These are phyloP conservation scores for Sorex fumeus DNA, from an alignment of 2,113 vertebrate species.

Conservation along the genomic window DNA sequence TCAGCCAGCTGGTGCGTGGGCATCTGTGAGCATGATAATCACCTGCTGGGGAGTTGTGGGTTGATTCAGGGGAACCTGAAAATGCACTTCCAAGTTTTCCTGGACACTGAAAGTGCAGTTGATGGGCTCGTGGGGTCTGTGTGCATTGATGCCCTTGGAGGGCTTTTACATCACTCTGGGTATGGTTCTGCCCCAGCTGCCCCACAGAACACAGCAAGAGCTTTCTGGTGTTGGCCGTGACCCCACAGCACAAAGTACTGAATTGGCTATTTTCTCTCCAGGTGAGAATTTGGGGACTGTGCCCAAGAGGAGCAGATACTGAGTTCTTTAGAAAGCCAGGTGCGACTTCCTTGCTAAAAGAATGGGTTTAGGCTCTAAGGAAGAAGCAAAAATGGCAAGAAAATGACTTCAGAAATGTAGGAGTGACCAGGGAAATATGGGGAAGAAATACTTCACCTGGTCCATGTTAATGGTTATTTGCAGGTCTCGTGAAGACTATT, in stretches of 20 bases:
- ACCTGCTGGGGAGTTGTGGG: not conserved
- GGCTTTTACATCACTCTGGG: not conserved
- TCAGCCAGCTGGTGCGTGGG: not conserved
- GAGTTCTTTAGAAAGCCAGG: not conserved
- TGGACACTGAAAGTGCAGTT: not conserved
- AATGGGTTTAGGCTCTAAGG: not conserved
- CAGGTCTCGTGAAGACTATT: not conserved
- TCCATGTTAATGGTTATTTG: conserved; percentile 45
- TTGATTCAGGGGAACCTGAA: not conserved
- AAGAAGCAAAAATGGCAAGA: not conserved
- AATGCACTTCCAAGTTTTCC: not conserved
- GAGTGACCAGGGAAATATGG: not conserved
- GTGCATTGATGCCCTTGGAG: not conserved
- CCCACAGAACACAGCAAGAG: not conserved
- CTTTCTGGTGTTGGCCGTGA: not conserved
- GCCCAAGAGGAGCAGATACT: not conserved
- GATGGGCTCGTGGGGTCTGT: not conserved
- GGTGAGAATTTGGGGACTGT: conserved; percentile 3
- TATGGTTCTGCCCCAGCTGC: not conserved
- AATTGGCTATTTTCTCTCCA: not conserved
- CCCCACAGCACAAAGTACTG: not conserved
- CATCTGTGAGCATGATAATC: conserved; percentile 21
- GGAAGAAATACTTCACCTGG: conserved; percentile 36
- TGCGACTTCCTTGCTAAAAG: conserved; percentile 17
- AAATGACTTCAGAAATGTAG: not conserved